A percentile compares a stretch with the other conserved stretches of the same genome.
These are phyloP conservation scores for Acinonyx jubatus DNA, from an alignment of 2,113 vertebrate species.

Conservation along the genomic window DNA sequence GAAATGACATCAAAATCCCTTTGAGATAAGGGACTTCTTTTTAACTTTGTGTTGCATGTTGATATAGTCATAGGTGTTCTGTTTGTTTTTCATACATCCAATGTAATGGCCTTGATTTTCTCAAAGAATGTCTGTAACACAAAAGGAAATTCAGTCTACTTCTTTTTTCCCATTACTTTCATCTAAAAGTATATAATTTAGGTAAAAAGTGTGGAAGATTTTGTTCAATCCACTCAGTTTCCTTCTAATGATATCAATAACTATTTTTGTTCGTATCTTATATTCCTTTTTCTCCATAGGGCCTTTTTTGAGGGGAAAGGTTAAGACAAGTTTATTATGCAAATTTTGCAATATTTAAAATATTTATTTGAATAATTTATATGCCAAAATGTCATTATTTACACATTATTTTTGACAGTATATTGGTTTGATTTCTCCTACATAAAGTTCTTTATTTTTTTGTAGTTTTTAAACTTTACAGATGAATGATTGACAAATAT, in stretches of 20 bases:
- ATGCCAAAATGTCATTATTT: background rate
- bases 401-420: background rate
- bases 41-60: background rate
- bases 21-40: background rate
- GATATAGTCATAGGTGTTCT: background rate
- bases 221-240: background rate
- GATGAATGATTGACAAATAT: background rate
- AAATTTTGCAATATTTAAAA: background rate
- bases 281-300: background rate
- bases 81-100: background rate
- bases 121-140: background rate
- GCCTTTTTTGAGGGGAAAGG: background rate
- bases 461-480: background rate
- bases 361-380: background rate
- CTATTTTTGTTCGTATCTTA: background rate
- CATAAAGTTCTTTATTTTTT: background rate
- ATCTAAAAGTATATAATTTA: background rate
- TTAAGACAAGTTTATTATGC: background rate
- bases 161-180: background rate
- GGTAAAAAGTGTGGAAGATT: background rate
- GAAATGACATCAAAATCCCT: background rate
- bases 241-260: background rate
- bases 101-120: background rate
- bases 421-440: background rate
- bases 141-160: background rate